phyloP scores from a whole-genome alignment of 2,113 vertebrate genomes.

The Sebastes schlegelii region DNA sequence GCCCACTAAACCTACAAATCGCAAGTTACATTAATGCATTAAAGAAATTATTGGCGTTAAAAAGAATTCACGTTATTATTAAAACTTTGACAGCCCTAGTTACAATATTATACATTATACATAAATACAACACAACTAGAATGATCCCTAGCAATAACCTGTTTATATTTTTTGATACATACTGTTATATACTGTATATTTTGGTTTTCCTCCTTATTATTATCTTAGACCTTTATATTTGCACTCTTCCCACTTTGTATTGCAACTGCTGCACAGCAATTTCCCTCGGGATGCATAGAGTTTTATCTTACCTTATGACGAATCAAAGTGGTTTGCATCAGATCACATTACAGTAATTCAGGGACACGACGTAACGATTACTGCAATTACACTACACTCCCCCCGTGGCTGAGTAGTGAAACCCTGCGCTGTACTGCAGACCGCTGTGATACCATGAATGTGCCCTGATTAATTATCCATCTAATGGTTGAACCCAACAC shows the following conservation, averaged over 20 bases:
- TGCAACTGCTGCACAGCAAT: not conserved
- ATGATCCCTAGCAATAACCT: not conserved
- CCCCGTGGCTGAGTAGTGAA: not conserved
- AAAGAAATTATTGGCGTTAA: too few relatives aligned
- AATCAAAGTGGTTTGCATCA: conserved; percentile 4
- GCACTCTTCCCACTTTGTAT: not conserved
- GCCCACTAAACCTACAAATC: too few relatives aligned
- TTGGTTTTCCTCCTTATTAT: not conserved
- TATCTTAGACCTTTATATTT: not conserved
- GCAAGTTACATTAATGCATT: too few relatives aligned
- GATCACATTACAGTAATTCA: conserved; percentile 25
- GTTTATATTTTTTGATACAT: not conserved
- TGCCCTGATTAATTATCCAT: conserved; percentile 53
- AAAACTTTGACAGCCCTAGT: too few relatives aligned
- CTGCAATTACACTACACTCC: not conserved
- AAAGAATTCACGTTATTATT: too few relatives aligned
- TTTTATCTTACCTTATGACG: not conserved
- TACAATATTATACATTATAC: not conserved
- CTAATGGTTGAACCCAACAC: conserved; percentile 46
- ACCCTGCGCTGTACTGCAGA: conserved; percentile 3
- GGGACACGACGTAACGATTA: conserved; percentile 13
- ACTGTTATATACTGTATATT: not conserved
- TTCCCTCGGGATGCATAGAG: not conserved
- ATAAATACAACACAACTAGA: not conserved
- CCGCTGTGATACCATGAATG: conserved; percentile 7